Percentiles rank a stretch among this genome's conserved stretches.
These are phyloP conservation scores for Istiophorus platypterus DNA, from an alignment of 2,113 vertebrate genomes.

Conservation along the genomic window DNA sequence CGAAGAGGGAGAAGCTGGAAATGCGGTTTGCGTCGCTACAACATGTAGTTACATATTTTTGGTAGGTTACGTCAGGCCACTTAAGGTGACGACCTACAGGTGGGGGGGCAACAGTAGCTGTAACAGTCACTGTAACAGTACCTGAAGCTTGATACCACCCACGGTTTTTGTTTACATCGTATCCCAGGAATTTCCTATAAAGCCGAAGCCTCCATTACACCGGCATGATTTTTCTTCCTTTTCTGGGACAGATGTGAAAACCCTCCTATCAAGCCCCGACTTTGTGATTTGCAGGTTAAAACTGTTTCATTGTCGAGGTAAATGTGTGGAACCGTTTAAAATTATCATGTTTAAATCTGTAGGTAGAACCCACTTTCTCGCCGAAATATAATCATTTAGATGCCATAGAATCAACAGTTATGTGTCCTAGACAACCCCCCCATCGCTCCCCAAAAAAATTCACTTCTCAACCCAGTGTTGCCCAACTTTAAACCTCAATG, in stretches of 20 bases:
- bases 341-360: slow-evolving; percentile 26
- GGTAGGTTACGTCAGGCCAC: too few species aligned
- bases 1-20: too few species aligned
- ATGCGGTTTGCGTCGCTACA: too few species aligned
- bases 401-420: neutral
- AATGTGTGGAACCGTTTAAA: neutral
- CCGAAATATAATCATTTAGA: slow-evolving; percentile 15
- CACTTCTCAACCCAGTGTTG: neutral
- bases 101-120: too few species aligned
- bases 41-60: too few species aligned
- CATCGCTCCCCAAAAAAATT: neutral
- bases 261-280: neutral
- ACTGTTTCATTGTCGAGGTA: neutral
- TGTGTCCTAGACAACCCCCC: neutral
- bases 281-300: neutral
- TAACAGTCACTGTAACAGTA: neutral
- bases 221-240: neutral
- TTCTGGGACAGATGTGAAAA: neutral
- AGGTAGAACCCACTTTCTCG: neutral
- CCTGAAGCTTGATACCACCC: neutral
- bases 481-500: neutral
- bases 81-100: too few species aligned
- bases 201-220: neutral
- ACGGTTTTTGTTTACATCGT: neutral
- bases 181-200: neutral